Conservation (phyloP, 2,888 invertebrate genomes). For the Melieria picta region DNA sequence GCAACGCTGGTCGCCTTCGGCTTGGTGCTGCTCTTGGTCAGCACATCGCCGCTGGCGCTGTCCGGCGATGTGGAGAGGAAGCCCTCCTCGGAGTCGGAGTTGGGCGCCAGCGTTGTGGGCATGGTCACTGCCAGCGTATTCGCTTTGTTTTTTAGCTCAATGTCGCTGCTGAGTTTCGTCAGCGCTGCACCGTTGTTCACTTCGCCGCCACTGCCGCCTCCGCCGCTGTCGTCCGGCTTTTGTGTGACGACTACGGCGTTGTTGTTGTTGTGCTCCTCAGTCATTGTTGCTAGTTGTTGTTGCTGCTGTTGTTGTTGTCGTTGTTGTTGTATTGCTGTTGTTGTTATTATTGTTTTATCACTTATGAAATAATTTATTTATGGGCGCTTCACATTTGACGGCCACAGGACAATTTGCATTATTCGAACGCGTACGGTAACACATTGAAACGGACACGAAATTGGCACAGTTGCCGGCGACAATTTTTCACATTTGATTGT, state of each 20-base stretch:
- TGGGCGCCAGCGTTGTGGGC: conserved; percentile 6
- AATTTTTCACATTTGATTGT: too few species aligned
- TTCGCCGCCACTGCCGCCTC: conserved; percentile 4
- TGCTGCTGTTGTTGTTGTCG: conserved; percentile 13
- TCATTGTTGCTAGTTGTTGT: conserved; percentile 22
- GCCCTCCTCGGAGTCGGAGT: conserved; percentile 51
- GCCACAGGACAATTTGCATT: too few species aligned
- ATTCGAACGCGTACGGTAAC: too few species aligned
- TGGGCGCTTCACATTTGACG: too few species aligned
- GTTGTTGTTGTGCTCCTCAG: conserved; percentile 26
- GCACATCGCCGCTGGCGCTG: conserved; percentile 55
- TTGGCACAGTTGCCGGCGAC: too few species aligned
- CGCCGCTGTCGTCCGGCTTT: conserved; percentile 31
- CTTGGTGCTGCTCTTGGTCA: conserved; percentile 17
- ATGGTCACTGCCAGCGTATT: conserved; percentile 1
- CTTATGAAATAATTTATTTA: background rate
- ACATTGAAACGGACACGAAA: too few species aligned
- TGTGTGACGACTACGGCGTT: conserved; percentile 45
- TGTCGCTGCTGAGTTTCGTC: conserved; percentile 35
- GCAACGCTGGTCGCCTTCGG: conserved; percentile 8
- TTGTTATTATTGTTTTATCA: conserved; percentile 13
- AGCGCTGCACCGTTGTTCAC: conserved; percentile 37
- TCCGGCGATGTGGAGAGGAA: conserved; percentile 61
- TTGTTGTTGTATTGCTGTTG: background rate
- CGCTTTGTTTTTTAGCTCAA: conserved; percentile 38